Evolutionary conservation across 2,113 vertebrate species (phyloP), one percentile per base, ranked within the genome.

Genomic region (Monarcha castaneiventris): DNA sequence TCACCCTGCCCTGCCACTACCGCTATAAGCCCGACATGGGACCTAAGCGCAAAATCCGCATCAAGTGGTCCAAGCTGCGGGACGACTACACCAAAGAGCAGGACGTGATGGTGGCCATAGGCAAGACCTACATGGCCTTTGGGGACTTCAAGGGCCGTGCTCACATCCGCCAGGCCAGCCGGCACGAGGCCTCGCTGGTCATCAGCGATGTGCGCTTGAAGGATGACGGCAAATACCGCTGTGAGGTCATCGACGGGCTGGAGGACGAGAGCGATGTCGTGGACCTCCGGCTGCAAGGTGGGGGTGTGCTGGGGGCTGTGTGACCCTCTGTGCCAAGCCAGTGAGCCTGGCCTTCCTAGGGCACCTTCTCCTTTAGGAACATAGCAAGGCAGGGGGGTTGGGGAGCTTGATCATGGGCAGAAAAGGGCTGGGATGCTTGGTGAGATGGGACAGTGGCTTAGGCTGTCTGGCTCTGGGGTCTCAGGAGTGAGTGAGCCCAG

Each of bases 201-300:
- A 97, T 99, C 94, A 94, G 82, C 0, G 97, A 98, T 5, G 96
- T 99, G 93, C 97, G 86, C 49, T 87, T 98, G 78, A 98, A 98
- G 52, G 99, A 99, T 43, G 98, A 97, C 0, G 99, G 99, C 29
- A 98, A 98, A 59, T 99, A 99, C 96, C 98, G 98, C 58, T 99
- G 99, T 0, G 99, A 99, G 96, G 98, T 99, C 94, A 99, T 99
- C 0, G 99, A 99, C 0, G 99, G 99, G 18, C 97, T 99, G 96
- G 99, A 99, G 95, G 99, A 99, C 0, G 98, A 99, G 94, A 99
- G 98, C 1, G 96, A 98, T 2, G 98, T 98, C 8, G 98, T 99
- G 87, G 98, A 99, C 29, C 97, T 99, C 74, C 98, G 98, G 92
- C 96, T 99, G 81, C 93, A 97, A 95, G 99, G 99, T 99, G 92